Percentiles rank a stretch among this genome's conserved stretches.
Conservation (phyloP, 2,888 invertebrate species). For the Anagyrus pseudococci region DNA sequence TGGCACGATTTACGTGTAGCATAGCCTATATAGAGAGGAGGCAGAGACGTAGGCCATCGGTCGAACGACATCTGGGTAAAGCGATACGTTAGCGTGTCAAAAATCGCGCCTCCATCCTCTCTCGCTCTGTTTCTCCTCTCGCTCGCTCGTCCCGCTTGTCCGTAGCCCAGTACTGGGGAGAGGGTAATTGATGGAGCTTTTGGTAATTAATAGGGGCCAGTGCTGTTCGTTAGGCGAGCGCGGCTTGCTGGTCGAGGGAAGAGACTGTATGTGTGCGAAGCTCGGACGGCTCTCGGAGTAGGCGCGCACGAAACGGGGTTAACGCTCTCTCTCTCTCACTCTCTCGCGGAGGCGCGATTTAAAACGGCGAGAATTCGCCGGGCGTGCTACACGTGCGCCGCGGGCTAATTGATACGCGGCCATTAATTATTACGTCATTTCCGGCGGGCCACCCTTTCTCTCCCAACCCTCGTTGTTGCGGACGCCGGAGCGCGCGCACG, state of each 20-base stretch:
- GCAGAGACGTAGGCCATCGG: too few species aligned
- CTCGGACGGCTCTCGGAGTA: too few species aligned
- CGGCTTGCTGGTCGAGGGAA: background rate
- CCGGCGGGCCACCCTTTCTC: constrained; percentile 41
- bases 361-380: constrained; percentile 51
- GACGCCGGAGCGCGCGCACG: constrained; percentile 18
- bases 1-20: too few species aligned
- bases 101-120: constrained; percentile 48
- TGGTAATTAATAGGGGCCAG: constrained; percentile 58
- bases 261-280: too few species aligned
- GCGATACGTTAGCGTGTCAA: constrained; percentile 61
- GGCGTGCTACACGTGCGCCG: too few species aligned
- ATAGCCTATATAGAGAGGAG: too few species aligned
- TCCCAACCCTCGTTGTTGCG: too few species aligned
- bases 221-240: constrained; percentile 14
- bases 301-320: constrained; percentile 35
- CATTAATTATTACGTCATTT: constrained; percentile 56
- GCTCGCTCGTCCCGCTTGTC: background rate
- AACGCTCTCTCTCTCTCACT: constrained; percentile 16
- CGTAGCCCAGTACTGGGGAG: constrained; percentile 29
- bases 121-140: constrained; percentile 4
- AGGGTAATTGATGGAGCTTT: constrained; percentile 59
- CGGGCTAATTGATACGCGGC: constrained; percentile 58
- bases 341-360: constrained; percentile 47
- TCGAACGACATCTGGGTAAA: constrained; percentile 56